Evolutionary conservation across 2,113 vertebrate species (phyloP).

Genomic region (Panthera tigris): DNA sequence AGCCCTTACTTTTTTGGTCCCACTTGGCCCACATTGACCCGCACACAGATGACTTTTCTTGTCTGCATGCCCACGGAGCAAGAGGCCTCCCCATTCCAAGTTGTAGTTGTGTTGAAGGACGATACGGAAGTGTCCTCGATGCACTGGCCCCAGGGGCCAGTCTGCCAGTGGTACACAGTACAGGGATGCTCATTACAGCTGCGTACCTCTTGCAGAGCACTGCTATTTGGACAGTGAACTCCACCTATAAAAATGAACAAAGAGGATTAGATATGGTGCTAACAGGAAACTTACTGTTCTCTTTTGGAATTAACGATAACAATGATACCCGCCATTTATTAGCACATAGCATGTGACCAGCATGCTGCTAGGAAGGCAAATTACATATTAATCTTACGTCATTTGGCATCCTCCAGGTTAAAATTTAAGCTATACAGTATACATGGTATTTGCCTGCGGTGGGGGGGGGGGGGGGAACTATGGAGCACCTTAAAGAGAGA

Average conservation of each 20-base stretch:
- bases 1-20: conserved; percentile 96
- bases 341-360: not conserved
- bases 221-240: conserved; percentile 92
- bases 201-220: conserved; percentile 91
- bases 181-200: conserved; percentile 98
- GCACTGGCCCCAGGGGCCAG: conserved; percentile 94
- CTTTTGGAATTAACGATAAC: not conserved
- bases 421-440: not conserved
- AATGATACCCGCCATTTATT: not conserved
- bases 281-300: not conserved
- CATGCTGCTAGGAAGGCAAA: not conserved
- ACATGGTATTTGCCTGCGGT: not conserved
- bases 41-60: conserved; percentile 97
- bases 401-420: not conserved
- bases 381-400: not conserved
- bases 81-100: conserved; percentile 83
- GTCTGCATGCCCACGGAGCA: conserved; percentile 96
- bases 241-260: conserved; percentile 88
- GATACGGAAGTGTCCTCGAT: conserved; percentile 92
- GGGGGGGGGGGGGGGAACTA: no score
- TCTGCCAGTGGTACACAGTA: conserved; percentile 98
- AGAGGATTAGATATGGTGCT: not conserved
- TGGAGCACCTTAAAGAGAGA: not conserved
- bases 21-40: conserved; percentile 98
- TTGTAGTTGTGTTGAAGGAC: conserved; percentile 87